A percentile compares a stretch with the other conserved stretches of the same genome.
Conservation (phyloP, 2,888 invertebrate species). For the Drosophila austrosaltans region DNA sequence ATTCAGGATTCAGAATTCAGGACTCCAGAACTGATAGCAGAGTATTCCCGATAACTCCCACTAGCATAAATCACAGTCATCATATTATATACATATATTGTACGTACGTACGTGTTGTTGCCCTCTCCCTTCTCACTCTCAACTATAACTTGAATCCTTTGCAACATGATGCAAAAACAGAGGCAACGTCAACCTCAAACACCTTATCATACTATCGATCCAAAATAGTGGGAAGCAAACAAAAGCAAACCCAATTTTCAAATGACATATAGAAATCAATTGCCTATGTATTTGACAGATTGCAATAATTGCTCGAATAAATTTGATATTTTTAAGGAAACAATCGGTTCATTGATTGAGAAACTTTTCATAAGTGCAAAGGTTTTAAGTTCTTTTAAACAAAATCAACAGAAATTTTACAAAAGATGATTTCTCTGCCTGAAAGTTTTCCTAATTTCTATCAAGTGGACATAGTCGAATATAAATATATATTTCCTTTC, state of each 20-base stretch:
- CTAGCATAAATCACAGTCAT: constrained; percentile 67
- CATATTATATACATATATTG: constrained; percentile 37
- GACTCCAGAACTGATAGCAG: constrained; percentile 18
- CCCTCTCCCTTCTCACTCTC: background rate
- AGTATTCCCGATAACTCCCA: constrained; percentile 15
- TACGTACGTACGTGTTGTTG: constrained; percentile 21
- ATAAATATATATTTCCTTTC: no score
- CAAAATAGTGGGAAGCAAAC: background rate
- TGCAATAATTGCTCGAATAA: background rate
- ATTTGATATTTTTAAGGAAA: background rate
- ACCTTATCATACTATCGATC: background rate
- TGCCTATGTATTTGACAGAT: background rate
- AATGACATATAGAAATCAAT: background rate
- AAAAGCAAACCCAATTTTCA: background rate
- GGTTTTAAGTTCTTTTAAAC: no score
- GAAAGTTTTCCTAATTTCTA: no score
- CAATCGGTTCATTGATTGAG: background rate
- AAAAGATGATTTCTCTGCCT: no score
- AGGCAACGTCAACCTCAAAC: background rate
- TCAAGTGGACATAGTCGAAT: no score
- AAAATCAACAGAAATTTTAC: no score
- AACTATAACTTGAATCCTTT: background rate
- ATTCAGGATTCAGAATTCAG: constrained; percentile 37
- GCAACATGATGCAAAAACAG: background rate
- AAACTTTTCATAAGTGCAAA: no score